A percentile compares a stretch with the other conserved stretches of the same genome.
Conservation (phyloP, 1,140 invertebrate genomes). For the Glossosoma conforme region DNA sequence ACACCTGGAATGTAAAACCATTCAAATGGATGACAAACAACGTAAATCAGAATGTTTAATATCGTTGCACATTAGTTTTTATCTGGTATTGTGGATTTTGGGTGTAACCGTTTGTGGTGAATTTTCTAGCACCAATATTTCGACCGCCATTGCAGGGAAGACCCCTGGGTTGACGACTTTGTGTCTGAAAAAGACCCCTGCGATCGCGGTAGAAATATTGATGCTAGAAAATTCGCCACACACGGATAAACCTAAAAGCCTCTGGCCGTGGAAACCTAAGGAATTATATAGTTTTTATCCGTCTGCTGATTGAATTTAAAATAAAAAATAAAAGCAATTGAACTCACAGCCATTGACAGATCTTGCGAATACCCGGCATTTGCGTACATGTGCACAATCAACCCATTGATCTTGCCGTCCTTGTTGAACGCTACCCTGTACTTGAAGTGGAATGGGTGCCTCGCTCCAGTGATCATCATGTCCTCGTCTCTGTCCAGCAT, state of each 20-base stretch:
- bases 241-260: too few species aligned
- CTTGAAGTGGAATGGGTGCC: slow-evolving; percentile 83
- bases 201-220: too few species aligned
- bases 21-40: background rate
- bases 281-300: too few species aligned
- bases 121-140: too few species aligned
- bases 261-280: too few species aligned
- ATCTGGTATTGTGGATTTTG: background rate
- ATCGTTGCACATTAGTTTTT: background rate
- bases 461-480: slow-evolving; percentile 80
- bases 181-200: too few species aligned
- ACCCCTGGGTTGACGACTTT: too few species aligned
- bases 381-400: slow-evolving; percentile 69
- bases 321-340: slow-evolving; percentile 5
- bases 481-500: slow-evolving; percentile 93
- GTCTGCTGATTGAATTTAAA: background rate
- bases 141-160: too few species aligned
- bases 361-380: slow-evolving; percentile 83
- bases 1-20: slow-evolving; percentile 49
- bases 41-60: background rate
- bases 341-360: slow-evolving; percentile 72
- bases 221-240: too few species aligned
- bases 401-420: slow-evolving; percentile 67
- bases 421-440: slow-evolving; percentile 82
- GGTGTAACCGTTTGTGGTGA: too few species aligned